Percentiles rank a stretch among this genome's conserved stretches.
Conservation (phyloP, 2,888 invertebrate genomes). For the Drosophila peninsularis region DNA sequence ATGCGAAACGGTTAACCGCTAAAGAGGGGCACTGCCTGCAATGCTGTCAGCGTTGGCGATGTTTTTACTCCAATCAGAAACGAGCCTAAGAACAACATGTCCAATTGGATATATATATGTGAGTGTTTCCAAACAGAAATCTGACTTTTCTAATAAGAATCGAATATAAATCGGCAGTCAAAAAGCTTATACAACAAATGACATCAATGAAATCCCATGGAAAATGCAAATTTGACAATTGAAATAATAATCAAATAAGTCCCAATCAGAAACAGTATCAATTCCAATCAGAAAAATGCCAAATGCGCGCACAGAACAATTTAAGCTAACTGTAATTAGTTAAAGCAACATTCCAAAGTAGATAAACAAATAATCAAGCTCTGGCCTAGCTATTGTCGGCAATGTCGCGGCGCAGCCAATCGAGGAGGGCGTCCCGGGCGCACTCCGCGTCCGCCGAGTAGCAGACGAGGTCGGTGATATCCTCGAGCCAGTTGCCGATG, state of each 20-base stretch:
- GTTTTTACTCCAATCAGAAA: background rate
- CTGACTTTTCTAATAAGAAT: no score
- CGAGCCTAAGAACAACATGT: background rate
- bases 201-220: no score
- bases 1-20: conserved; percentile 3
- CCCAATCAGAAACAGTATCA: no score
- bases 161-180: no score
- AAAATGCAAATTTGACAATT: no score
- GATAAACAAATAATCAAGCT: background rate
- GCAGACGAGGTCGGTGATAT: conserved; percentile 60
- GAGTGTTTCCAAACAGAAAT: no score
- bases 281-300: background rate
- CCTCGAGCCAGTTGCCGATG: conserved; percentile 66
- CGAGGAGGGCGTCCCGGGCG: conserved; percentile 60
- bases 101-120: no score
- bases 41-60: background rate
- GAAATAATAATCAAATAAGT: no score
- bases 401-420: conserved; percentile 75
- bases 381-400: conserved; percentile 57
- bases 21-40: background rate
- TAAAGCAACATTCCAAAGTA: background rate
- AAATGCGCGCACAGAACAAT: conserved; percentile 26
- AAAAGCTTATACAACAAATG: no score
- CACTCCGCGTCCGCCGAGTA: conserved; percentile 63
- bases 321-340: conserved; percentile 37